A percentile compares a stretch with the other conserved stretches of the same genome.
phyloP scores from a whole-genome alignment of 2,113 vertebrate genomes.

The Illadopsis cleaveri region DNA sequence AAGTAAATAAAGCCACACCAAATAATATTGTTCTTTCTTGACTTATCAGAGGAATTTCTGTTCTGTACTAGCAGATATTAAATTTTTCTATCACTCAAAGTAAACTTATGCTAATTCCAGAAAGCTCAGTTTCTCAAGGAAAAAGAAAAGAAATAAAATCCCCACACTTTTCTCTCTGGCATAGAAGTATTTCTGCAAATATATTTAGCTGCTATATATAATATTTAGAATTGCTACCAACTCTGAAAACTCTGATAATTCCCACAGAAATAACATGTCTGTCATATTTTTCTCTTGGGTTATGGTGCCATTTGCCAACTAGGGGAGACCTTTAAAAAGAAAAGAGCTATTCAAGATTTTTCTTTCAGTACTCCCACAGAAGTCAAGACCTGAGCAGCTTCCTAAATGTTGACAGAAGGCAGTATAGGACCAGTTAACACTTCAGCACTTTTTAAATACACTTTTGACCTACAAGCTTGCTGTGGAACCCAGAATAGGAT shows the following conservation, averaged over 20 bases:
- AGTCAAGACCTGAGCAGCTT: slow-evolving; percentile 27
- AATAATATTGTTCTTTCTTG: background rate
- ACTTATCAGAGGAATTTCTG: background rate
- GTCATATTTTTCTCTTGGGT: slow-evolving; percentile 36
- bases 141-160: background rate
- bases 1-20: background rate
- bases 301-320: slow-evolving; percentile 31
- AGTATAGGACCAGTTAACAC: slow-evolving; percentile 12
- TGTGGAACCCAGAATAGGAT: background rate
- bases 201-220: background rate
- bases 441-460: slow-evolving; percentile 3
- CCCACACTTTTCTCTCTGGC: background rate
- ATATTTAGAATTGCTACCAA: background rate
- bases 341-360: slow-evolving; percentile 19
- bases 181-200: background rate
- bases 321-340: slow-evolving; percentile 44
- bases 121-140: background rate
- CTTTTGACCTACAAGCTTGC: background rate
- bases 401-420: slow-evolving; percentile 51
- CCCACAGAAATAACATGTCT: slow-evolving; percentile 29
- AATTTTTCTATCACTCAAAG: background rate
- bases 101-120: background rate
- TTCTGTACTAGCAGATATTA: background rate
- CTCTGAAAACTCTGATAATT: background rate
- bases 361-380: slow-evolving; percentile 41